Percentiles rank a stretch among this genome's conserved stretches.
These are phyloP conservation scores for Proisotoma minuta DNA, from an alignment of 2,888 invertebrate species.

Conservation along the genomic window DNA sequence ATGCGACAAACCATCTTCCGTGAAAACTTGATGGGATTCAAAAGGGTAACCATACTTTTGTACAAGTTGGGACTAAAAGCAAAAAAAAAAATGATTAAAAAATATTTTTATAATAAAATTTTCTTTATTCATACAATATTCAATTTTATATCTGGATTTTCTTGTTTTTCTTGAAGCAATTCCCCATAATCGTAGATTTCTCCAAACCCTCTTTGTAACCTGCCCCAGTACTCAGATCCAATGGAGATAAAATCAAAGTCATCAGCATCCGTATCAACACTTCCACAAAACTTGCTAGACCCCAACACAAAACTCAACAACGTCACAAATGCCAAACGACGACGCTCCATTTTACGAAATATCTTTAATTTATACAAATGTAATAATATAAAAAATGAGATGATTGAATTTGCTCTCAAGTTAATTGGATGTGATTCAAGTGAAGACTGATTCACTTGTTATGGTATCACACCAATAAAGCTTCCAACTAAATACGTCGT, in stretches of 20 bases:
- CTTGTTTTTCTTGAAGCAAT: neutral
- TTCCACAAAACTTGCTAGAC: no score
- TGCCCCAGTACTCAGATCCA: neutral
- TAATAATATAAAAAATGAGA: no score
- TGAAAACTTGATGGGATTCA: slow-evolving; percentile 9
- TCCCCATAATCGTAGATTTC: neutral
- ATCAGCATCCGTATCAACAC: no score
- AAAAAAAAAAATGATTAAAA: neutral
- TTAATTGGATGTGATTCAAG: no score
- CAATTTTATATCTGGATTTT: slow-evolving; percentile 5
- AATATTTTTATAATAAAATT: no score
- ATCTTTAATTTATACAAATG: no score
- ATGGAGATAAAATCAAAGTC: neutral
- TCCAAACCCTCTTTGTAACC: neutral
- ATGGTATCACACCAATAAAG: no score
- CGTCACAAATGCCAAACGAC: neutral
- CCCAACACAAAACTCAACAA: no score
- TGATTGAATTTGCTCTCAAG: no score
- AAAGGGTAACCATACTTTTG: slow-evolving; percentile 12
- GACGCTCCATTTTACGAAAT: no score
- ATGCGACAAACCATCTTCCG: slow-evolving; percentile 1
- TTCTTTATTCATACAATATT: slow-evolving; percentile 5
- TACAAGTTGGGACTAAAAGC: slow-evolving; percentile 2
- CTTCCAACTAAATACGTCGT: no score
- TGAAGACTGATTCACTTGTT: no score